Percentiles rank a stretch among this genome's conserved stretches.
Conservation (phyloP, 2,888 invertebrate genomes). For the Ectropis crepuscularia region DNA sequence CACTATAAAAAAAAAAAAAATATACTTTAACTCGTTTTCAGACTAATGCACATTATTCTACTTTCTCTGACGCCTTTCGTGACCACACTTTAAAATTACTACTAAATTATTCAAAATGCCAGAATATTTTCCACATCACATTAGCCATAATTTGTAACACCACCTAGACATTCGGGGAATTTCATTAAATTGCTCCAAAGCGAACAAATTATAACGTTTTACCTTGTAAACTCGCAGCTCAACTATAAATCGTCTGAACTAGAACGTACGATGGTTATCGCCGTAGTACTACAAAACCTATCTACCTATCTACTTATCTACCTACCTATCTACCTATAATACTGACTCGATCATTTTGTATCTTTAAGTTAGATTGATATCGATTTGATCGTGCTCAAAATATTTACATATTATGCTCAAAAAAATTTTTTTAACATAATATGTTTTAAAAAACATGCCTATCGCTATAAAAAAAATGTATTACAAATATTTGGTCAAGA, state of each 20-base stretch:
- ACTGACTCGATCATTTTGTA: no score
- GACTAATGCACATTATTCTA: constrained; percentile 8
- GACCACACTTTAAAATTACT: constrained; percentile 18
- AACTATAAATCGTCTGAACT: constrained; percentile 31
- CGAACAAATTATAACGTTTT: constrained; percentile 26
- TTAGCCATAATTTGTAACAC: constrained; percentile 36
- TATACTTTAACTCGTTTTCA: background rate
- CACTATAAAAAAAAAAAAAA: no score
- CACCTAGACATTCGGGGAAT: constrained; percentile 41
- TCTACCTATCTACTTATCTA: no score
- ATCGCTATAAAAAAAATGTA: no score
- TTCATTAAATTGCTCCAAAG: constrained; percentile 27
- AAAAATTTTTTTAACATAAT: no score
- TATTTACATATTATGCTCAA: no score
- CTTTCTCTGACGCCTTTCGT: constrained; percentile 26
- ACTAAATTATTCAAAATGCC: constrained; percentile 23
- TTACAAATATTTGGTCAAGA: no score
- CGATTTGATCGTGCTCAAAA: no score
- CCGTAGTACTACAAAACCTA: no score
- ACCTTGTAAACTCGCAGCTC: constrained; percentile 17
- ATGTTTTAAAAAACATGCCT: no score
- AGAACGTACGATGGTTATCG: constrained; percentile 9
- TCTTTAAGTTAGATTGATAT: no score
- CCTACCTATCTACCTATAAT: no score
- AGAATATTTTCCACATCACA: constrained; percentile 25